Conservation (phyloP, 1,140 invertebrate species). For the Sinonovacula constricta region DNA sequence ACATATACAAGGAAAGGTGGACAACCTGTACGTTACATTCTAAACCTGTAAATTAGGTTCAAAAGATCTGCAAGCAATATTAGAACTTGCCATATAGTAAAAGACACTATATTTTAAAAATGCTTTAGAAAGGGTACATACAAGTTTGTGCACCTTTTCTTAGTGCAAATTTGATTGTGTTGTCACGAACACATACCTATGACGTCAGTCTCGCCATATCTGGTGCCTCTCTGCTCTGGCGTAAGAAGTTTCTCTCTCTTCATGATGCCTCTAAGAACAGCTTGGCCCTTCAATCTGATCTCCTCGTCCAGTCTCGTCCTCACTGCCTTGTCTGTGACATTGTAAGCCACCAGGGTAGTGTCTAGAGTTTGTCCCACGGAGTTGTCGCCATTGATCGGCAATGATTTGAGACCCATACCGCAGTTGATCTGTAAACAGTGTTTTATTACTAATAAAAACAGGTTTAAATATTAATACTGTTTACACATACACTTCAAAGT, state of each 20-base stretch:
- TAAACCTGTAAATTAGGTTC: too few relatives aligned
- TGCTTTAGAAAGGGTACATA: too few relatives aligned
- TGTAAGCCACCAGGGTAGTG: conserved; percentile 54
- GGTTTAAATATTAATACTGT: too few relatives aligned
- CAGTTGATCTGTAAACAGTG: conserved; percentile 27
- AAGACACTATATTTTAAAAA: too few relatives aligned
- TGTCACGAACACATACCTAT: conserved; percentile 64
- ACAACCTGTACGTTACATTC: too few relatives aligned
- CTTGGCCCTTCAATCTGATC: conserved; percentile 34
- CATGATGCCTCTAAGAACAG: conserved; percentile 49
- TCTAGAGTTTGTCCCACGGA: conserved; percentile 54
- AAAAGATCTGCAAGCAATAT: too few relatives aligned
- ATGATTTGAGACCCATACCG: conserved; percentile 43
- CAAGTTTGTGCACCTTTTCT: too few relatives aligned
- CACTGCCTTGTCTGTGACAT: conserved; percentile 7
- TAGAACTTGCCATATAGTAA: too few relatives aligned
- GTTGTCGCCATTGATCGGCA: conserved; percentile 60
- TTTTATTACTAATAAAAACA: too few relatives aligned
- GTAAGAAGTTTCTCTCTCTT: conserved; percentile 50
- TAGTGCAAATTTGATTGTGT: not conserved
- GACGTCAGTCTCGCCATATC: conserved; percentile 60
- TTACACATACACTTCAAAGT: too few relatives aligned
- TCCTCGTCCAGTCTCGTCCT: conserved; percentile 1
- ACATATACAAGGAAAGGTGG: too few relatives aligned
- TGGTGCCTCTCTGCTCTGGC: conserved; percentile 48